Conservation (phyloP, 2,888 invertebrate genomes). For the Panopea generosa region DNA sequence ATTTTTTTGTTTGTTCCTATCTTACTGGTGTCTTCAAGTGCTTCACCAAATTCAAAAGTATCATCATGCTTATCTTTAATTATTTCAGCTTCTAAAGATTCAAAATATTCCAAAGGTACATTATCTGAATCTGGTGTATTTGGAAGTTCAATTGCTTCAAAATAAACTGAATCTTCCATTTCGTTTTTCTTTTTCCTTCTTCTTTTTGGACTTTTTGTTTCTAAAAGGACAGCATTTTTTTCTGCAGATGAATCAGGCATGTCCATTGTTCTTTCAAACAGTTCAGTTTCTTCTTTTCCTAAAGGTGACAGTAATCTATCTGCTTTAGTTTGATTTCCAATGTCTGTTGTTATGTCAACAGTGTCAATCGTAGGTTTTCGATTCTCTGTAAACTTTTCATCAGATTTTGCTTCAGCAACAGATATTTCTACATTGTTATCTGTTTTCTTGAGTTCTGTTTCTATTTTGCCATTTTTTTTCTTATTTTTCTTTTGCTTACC, state of each 20-base stretch:
- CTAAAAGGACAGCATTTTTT: too few species aligned
- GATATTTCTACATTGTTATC: background rate
- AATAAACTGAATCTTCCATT: slow-evolving; percentile 29
- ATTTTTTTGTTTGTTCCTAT: background rate
- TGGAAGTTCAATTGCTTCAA: slow-evolving; percentile 14
- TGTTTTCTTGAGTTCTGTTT: background rate
- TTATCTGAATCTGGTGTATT: background rate
- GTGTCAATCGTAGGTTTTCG: too few species aligned
- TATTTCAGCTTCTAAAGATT: too few species aligned
- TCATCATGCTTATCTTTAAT: too few species aligned
- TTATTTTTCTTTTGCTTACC: background rate
- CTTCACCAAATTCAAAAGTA: too few species aligned
- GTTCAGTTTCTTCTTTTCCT: too few species aligned
- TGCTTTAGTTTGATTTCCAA: too few species aligned
- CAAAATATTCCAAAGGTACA: background rate
- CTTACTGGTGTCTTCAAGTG: background rate
- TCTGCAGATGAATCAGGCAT: too few species aligned
- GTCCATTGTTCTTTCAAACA: too few species aligned
- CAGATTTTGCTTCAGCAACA: background rate
- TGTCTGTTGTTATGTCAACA: too few species aligned
- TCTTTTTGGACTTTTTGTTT: background rate
- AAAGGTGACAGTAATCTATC: too few species aligned
- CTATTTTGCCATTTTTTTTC: background rate
- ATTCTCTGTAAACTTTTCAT: too few species aligned
- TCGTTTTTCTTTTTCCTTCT: slow-evolving; percentile 23